Evolutionary conservation across 2,888 invertebrate genomes (phyloP), one percentile per base, ranked within the genome.

Genomic region (Drosophila buzzatii): DNA sequence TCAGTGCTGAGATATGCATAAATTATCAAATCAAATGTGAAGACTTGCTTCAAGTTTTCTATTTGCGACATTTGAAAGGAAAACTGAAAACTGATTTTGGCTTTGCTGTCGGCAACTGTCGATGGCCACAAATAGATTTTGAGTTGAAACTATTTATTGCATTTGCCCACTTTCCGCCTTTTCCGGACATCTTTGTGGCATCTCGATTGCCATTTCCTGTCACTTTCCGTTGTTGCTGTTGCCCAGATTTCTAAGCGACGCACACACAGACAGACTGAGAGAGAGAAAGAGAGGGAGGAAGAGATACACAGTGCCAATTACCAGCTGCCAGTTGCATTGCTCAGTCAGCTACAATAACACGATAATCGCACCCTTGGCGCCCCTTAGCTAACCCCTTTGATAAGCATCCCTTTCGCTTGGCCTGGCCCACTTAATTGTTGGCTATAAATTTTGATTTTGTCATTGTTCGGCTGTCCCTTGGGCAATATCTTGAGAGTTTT

Each of bases 371-470:
- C 45, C 39, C 41, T n/a, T 27, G 59, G 27, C 49, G 42, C 41
- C 31, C n/a, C 16, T 23, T 20, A 8, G 31, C 33, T 35, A 18
- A 12, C 35, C 35, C 27, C 49, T 16, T 27, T 23, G 49, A 55
- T 41, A 41, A 55, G 41, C 31, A 18, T 16, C n/a, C 12, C 47
- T 16, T 10, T 6, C 39, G 53, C 53, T 55, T 23, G 41, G 18
- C 23, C 20, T 14, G 33, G n/a, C 10, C n/a, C 70, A 64, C 63
- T 73, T 85, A 85, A 85, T 85, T 85, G 82, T 76, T 81, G 49
- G 79, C 71, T 65, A 85, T 87, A 75, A 75, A 85, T 82, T 81
- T 75, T 76, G 83, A 83, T 85, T 85, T 79, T 66, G 74, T 60
- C 69, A 76, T 79, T 81, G 79, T 72, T 70, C 52, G 23, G 47